Base-by-base conservation (phyloP, 1,140 invertebrate species). In the Hylaeus anthracinus region DNA sequence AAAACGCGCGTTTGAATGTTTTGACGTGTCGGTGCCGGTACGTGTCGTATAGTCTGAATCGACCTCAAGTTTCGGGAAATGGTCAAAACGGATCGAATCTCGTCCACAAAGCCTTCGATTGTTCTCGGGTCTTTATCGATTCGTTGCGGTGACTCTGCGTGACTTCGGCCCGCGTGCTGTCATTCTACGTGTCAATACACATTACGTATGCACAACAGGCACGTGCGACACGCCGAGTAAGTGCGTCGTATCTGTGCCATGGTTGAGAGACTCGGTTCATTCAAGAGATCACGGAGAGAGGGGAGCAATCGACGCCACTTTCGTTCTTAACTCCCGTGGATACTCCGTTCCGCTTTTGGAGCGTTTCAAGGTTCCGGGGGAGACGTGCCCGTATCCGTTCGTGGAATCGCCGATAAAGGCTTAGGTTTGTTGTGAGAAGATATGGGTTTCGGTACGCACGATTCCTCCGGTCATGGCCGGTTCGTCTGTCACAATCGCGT, bases 161-260 rank as follows among this genome's bases (percentile, higher is more conserved):
- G 79, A 84, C 73, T 71, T 12, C 6, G 72, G 67, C 41, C 79
- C 72, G 79, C 74, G 82, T 77, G 79, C 79, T 81, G 79, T 81
- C 79, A 81, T 66, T 72, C 84, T 72, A 58, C 73, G 74, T 73
- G 58, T 86, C 73, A 77, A 87, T 86, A 81, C 73, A 72, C 70
- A 87, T 87, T 87, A 87, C 79, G 85, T 87, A 87, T 84, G 81
- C 84, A 84, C 71, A 53, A 83, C 72, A 73, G 80, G 83, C 86
- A 88, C 86, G 85, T 87, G 86, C 86, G 72, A 73, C 63, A 71
- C 77, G 72, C 72, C 51, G 79, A 80, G 61, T 81, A 78, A 66
- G 79, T 82, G 73, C 61, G 81, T 82, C 80, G 75, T 79, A 79
- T 85, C 79, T 84, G 67, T 72, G 74, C 77, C 81, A 72, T 60